Conservation (phyloP, 2,888 invertebrate genomes). For the Amphimallon solstitiale region DNA sequence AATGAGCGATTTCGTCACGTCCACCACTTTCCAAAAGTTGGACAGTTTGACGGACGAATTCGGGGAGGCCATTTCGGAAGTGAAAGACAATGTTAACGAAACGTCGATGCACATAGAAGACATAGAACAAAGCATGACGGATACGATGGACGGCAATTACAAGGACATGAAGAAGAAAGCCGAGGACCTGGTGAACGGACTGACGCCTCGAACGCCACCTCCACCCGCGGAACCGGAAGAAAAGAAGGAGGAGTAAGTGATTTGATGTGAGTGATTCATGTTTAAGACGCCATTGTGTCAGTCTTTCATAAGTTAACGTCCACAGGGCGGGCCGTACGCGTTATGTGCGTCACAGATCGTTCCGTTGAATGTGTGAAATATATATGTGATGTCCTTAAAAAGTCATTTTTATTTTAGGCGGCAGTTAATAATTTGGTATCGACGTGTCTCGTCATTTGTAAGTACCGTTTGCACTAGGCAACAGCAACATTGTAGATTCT, state of each 20-base stretch:
- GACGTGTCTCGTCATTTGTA: slow-evolving; percentile 5
- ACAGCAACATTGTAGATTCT: background rate
- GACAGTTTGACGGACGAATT: slow-evolving; percentile 40
- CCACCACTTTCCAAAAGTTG: slow-evolving; percentile 30
- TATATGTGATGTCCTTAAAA: background rate
- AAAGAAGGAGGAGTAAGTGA: slow-evolving; percentile 59
- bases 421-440: slow-evolving; percentile 21
- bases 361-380: too few species aligned
- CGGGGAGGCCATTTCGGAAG: slow-evolving; percentile 42
- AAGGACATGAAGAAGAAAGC: slow-evolving; percentile 48
- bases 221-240: slow-evolving; percentile 47
- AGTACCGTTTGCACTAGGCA: background rate
- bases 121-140: slow-evolving; percentile 48
- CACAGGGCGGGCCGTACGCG: too few species aligned
- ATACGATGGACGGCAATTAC: slow-evolving; percentile 52
- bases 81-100: slow-evolving; percentile 49
- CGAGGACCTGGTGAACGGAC: slow-evolving; percentile 51
- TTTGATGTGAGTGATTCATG: slow-evolving; percentile 57
- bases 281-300: background rate
- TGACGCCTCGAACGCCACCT: slow-evolving; percentile 47
- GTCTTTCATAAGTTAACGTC: too few species aligned
- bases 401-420: slow-evolving; percentile 22
- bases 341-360: too few species aligned
- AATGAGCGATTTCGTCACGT: slow-evolving; percentile 25
- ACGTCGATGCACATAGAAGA: slow-evolving; percentile 50